Percentiles rank a stretch among this genome's conserved stretches.
Evolutionary conservation across 2,888 invertebrate species (phyloP).

Genomic region (Athrips mouffetella): DNA sequence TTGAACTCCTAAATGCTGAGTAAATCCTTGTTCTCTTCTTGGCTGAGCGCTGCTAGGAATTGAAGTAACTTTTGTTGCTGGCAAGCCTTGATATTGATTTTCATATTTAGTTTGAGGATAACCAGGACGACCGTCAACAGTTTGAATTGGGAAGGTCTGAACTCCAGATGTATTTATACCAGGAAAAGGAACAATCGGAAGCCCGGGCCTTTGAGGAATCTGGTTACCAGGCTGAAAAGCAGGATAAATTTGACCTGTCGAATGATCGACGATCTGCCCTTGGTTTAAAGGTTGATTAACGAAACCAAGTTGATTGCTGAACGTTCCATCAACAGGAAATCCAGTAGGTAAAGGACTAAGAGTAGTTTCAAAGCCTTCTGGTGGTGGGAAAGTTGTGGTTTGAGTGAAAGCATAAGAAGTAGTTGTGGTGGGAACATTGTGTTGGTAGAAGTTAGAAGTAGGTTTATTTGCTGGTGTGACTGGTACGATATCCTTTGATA

Average conservation of each 20-base stretch:
- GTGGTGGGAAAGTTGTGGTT: constrained; percentile 42
- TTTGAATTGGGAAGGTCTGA: neutral
- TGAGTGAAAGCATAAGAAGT: constrained; percentile 46
- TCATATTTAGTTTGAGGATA: neutral
- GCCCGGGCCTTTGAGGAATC: neutral
- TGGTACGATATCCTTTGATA: neutral
- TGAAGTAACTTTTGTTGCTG: constrained; percentile 14
- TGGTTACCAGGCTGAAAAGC: neutral
- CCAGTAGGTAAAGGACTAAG: constrained; percentile 16
- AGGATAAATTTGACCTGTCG: neutral
- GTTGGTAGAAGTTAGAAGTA: constrained; percentile 22
- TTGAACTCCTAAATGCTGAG: constrained; percentile 15
- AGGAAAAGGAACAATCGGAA: neutral
- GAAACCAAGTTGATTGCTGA: neutral
- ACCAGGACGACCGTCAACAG: neutral
- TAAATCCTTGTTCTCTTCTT: neutral
- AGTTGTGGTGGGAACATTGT: constrained; percentile 34
- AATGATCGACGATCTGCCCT: neutral
- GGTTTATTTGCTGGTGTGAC: constrained; percentile 16
- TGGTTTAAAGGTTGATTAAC: neutral
- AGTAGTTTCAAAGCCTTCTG: constrained; percentile 29
- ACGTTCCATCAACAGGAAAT: neutral
- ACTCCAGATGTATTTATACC: neutral
- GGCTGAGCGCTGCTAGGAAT: constrained; percentile 1
- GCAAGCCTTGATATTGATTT: constrained; percentile 11